Conservation (phyloP, 2,797 vertebrate species). For the Phrynocephalus vlangalii region DNA sequence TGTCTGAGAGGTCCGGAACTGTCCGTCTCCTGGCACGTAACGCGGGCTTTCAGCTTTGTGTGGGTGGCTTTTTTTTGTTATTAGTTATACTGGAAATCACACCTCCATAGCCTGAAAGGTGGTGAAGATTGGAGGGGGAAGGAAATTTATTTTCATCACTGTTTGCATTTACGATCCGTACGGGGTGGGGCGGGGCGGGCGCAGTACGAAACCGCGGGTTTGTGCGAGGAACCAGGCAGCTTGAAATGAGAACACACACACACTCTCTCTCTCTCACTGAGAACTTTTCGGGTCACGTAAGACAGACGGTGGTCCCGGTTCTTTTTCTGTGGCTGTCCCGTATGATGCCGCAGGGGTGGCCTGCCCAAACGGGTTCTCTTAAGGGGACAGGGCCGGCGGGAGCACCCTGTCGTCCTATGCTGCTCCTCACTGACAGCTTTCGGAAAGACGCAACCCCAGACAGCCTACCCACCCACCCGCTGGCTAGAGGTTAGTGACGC, state of each 20-base stretch:
- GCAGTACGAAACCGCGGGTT: neutral
- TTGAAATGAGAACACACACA: neutral
- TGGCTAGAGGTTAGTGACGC: conserved; percentile 44
- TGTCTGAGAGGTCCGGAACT: neutral
- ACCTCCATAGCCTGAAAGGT: neutral
- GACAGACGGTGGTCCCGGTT: neutral
- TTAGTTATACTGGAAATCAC: neutral
- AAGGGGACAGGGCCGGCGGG: conserved; percentile 45
- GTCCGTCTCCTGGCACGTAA: neutral
- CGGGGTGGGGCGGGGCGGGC: neutral
- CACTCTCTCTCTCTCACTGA: neutral
- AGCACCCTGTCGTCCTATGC: conserved; percentile 57
- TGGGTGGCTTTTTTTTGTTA: neutral
- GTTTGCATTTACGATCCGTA: neutral
- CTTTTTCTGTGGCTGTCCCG: neutral
- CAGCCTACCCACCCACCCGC: neutral
- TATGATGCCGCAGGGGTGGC: neutral
- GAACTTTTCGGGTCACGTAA: neutral
- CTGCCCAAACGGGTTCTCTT: neutral
- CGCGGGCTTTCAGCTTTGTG: neutral
- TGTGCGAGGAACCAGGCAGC: neutral
- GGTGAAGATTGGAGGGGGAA: too few species aligned
- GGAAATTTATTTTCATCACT: neutral
- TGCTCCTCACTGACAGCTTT: conserved; percentile 9
- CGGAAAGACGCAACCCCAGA: neutral